phyloP scores from a whole-genome alignment of 2,113 vertebrate species.

The Elephantulus edwardii region DNA sequence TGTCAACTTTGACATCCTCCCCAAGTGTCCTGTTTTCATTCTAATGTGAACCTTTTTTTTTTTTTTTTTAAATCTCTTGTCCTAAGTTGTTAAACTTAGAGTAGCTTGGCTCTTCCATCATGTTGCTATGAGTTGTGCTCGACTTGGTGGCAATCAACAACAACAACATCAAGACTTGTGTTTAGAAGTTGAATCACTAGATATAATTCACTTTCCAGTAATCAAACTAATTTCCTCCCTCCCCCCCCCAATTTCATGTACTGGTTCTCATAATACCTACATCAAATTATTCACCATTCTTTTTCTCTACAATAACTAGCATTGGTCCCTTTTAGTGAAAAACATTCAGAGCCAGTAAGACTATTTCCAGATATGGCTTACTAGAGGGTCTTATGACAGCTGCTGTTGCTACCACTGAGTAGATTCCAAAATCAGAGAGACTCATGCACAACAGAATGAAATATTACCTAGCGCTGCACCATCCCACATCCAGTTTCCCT shows the following conservation, averaged over 20 bases:
- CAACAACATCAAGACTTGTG: neutral
- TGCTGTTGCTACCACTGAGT: neutral
- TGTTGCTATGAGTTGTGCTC: too few relatives aligned
- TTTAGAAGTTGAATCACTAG: neutral
- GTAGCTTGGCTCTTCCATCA: neutral
- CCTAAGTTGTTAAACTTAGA: slow-evolving; percentile 33
- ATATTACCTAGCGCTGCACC: neutral
- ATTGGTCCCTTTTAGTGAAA: neutral
- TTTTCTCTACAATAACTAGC: slow-evolving; percentile 24
- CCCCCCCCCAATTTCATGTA: neutral
- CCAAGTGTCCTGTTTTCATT: neutral
- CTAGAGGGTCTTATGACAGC: neutral
- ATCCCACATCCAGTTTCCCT: neutral
- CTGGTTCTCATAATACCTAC: neutral
- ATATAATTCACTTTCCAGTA: slow-evolving; percentile 28
- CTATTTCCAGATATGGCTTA: neutral
- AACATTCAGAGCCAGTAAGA: neutral
- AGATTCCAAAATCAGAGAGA: neutral
- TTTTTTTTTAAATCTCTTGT: neutral
- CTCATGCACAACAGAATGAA: neutral
- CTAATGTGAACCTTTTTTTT: neutral
- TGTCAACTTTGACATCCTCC: slow-evolving; percentile 1
- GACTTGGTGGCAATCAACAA: too few relatives aligned
- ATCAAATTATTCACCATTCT: neutral
- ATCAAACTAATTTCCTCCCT: neutral